A percentile compares a stretch with the other conserved stretches of the same genome.
Conservation (phyloP, 2,888 invertebrate species). For the Gryllus longicercus region DNA sequence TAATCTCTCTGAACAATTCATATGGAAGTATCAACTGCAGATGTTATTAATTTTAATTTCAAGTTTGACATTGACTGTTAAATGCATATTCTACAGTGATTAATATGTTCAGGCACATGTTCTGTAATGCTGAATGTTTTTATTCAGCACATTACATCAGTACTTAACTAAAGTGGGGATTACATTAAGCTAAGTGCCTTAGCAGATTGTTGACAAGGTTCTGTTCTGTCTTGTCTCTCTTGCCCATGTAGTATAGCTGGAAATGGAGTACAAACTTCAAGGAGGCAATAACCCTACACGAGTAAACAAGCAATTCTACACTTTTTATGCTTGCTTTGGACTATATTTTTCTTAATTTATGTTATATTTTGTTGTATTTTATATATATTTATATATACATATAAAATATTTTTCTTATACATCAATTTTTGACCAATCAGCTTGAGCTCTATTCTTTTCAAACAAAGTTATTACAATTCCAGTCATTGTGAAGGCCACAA, state of each 20-base stretch:
- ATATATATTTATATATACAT: conserved; percentile 26
- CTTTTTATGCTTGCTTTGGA: conserved; percentile 37
- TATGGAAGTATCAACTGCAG: no score
- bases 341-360: conserved; percentile 21
- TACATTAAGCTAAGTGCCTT: conserved; percentile 6
- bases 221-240: conserved; percentile 24
- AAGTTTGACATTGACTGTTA: no score
- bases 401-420: conserved; percentile 27
- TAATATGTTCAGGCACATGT: no score
- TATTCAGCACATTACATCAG: conserved; percentile 4
- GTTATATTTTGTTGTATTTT: conserved; percentile 23
- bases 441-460: conserved; percentile 31
- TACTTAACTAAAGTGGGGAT: conserved; percentile 20
- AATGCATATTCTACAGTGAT: no score
- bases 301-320: conserved; percentile 56
- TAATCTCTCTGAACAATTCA: no score
- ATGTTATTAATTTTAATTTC: no score
- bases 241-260: conserved; percentile 73
- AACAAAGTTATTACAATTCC: conserved; percentile 28
- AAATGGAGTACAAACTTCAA: conserved; percentile 96
- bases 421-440: conserved; percentile 26
- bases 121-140: background rate
- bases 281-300: conserved; percentile 87
- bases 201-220: conserved; percentile 12
- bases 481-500: conserved; percentile 28